These are phyloP conservation scores for Ennomos fuscantarius DNA, from an alignment of 2,888 invertebrate species.

Conservation along the genomic window DNA sequence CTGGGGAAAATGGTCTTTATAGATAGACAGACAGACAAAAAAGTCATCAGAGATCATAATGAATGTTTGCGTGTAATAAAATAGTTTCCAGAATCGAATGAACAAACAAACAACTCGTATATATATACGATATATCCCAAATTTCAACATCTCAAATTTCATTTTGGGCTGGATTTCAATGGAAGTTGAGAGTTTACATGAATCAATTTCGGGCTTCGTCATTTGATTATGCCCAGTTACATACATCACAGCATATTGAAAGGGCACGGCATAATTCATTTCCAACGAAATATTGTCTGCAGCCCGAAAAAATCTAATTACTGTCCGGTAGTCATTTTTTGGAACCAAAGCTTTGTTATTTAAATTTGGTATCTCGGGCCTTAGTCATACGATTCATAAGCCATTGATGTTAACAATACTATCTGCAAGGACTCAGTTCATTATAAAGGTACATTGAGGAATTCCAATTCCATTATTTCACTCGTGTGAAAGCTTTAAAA, in stretches of 20 bases:
- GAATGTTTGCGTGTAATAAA: too few relatives aligned
- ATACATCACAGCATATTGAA: slow-evolving; percentile 52
- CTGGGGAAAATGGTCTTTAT: too few relatives aligned
- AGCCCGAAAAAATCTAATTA: slow-evolving; percentile 58
- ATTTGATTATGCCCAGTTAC: slow-evolving; percentile 65
- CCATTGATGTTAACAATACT: not conserved
- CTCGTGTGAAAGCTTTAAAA: too few relatives aligned
- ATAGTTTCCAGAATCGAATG: too few relatives aligned
- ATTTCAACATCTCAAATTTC: slow-evolving; percentile 18
- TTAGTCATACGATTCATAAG: not conserved
- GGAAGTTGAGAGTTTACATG: slow-evolving; percentile 47
- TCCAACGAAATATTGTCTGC: slow-evolving; percentile 66
- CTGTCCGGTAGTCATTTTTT: slow-evolving; percentile 32
- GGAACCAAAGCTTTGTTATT: not conserved
- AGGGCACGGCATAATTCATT: slow-evolving; percentile 71
- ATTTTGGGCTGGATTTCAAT: not conserved
- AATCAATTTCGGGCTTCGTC: slow-evolving; percentile 60
- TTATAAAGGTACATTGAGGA: too few relatives aligned
- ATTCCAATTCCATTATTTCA: too few relatives aligned
- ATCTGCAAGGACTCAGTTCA: slow-evolving; percentile 2
- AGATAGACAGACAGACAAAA: too few relatives aligned
- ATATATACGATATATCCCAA: too few relatives aligned
- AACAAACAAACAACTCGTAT: too few relatives aligned
- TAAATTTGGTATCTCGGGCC: slow-evolving; percentile 6
- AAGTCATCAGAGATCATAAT: too few relatives aligned